Percentiles rank a stretch among this genome's conserved stretches.
phyloP scores from a whole-genome alignment of 2,113 vertebrate species.

The Lagopus leucura region DNA sequence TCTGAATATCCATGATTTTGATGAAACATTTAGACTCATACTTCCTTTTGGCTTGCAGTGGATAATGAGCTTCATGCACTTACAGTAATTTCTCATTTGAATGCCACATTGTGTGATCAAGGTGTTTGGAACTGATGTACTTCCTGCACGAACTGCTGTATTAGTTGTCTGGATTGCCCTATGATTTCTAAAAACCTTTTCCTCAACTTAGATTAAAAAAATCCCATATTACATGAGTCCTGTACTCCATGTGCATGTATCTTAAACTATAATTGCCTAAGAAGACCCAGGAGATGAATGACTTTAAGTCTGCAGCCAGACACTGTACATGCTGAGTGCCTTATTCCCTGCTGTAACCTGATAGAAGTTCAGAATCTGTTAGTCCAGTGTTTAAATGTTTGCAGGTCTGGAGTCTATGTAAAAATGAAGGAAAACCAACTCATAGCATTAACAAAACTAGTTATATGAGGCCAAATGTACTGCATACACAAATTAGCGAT shows the following conservation, averaged over 20 bases:
- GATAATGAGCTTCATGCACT: not conserved
- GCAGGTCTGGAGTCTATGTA: not conserved
- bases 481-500: not conserved
- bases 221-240: not conserved
- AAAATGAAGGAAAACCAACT: conserved; percentile 42
- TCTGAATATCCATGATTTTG: not conserved
- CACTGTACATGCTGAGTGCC: conserved; percentile 21
- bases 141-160: not conserved
- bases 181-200: not conserved
- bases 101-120: not conserved
- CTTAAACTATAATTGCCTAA: not conserved
- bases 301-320: conserved; percentile 20
- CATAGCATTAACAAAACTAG: conserved; percentile 26
- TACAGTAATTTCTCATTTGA: not conserved
- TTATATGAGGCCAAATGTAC: not conserved
- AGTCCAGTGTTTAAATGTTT: conserved; percentile 16
- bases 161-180: not conserved
- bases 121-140: not conserved
- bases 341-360: conserved; percentile 42
- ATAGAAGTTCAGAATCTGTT: conserved; percentile 44
- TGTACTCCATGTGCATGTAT: not conserved
- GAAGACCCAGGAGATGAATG: conserved; percentile 10
- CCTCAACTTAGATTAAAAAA: not conserved
- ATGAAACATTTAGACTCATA: not conserved
- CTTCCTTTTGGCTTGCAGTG: not conserved